A percentile compares a stretch with the other conserved stretches of the same genome.
phyloP scores from a whole-genome alignment of 2,888 invertebrate genomes.

The Caenorhabditis zanzibari region DNA sequence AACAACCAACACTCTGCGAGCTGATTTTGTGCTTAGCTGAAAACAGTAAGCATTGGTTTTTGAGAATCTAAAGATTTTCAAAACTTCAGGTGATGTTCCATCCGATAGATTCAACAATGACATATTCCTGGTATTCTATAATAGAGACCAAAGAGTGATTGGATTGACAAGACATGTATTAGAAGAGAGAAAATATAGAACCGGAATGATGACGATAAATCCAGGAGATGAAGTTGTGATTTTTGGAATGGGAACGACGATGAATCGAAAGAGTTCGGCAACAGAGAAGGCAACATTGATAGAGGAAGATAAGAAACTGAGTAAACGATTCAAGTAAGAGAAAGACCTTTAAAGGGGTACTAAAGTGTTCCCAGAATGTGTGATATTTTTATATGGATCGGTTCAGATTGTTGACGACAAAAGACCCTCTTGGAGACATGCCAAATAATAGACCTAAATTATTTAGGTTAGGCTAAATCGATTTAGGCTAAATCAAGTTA shows the following conservation, averaged over 20 bases:
- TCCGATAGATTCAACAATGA: constrained; percentile 51
- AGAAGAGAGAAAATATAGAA: constrained; percentile 15
- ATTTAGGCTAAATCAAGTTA: too few relatives aligned
- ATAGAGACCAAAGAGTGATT: constrained; percentile 20
- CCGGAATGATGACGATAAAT: constrained; percentile 48
- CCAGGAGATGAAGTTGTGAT: constrained; percentile 44
- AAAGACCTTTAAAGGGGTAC: too few relatives aligned
- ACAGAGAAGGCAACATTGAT: constrained; percentile 43
- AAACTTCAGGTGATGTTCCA: constrained; percentile 58
- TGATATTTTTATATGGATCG: too few relatives aligned
- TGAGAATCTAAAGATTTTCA: not conserved
- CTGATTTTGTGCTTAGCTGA: constrained; percentile 20
- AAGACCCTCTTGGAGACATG: too few relatives aligned
- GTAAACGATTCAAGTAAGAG: constrained; percentile 61
- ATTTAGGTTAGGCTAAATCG: too few relatives aligned
- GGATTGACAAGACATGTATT: constrained; percentile 42
- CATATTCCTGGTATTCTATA: constrained; percentile 50
- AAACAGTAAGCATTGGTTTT: constrained; percentile 35
- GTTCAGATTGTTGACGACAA: too few relatives aligned
- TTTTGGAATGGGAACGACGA: constrained; percentile 58
- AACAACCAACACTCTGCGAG: constrained; percentile 52
- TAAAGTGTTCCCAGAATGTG: too few relatives aligned
- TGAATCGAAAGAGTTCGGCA: constrained; percentile 47
- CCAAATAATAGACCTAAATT: too few relatives aligned
- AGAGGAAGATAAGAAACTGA: constrained; percentile 53